Evolutionary conservation across 2,888 invertebrate species (phyloP).

Genomic region (Diaperis boleti): DNA sequence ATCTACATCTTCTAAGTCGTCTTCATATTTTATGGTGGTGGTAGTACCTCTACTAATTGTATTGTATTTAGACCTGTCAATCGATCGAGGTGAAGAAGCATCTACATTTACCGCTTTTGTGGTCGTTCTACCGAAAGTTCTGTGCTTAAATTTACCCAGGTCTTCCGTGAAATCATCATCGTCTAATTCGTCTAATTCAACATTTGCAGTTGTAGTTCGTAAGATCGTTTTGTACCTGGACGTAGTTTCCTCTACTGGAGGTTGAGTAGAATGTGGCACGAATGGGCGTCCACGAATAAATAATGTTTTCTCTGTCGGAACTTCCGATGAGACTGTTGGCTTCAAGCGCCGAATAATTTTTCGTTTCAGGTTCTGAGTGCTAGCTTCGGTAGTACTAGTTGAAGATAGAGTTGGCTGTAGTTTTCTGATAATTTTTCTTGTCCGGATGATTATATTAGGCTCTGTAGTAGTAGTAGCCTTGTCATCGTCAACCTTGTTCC

Average conservation of each 20-base stretch:
- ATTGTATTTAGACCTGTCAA: slow-evolving; percentile 36
- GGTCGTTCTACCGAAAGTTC: slow-evolving; percentile 2
- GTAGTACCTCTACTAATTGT: slow-evolving; percentile 35
- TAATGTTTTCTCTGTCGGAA: slow-evolving; percentile 27
- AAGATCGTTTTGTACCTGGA: not conserved
- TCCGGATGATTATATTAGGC: slow-evolving; percentile 55
- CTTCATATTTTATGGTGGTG: slow-evolving; percentile 45
- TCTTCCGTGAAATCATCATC: not conserved
- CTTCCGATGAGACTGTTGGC: slow-evolving; percentile 43
- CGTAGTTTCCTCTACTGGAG: not conserved
- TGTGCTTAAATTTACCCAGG: not conserved
- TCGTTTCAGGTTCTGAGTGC: slow-evolving; percentile 49
- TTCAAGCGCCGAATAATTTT: slow-evolving; percentile 59
- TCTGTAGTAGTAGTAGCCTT: slow-evolving; percentile 49
- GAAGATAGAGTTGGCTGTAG: slow-evolving; percentile 51
- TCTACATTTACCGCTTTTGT: not conserved
- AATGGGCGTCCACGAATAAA: slow-evolving; percentile 35
- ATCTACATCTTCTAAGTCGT: slow-evolving; percentile 9
- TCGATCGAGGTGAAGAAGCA: slow-evolving; percentile 2
- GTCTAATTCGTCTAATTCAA: not conserved
- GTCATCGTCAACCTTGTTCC: slow-evolving; percentile 40
- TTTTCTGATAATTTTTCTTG: slow-evolving; percentile 62
- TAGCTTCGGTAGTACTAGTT: slow-evolving; percentile 35
- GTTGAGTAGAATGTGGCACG: not conserved
- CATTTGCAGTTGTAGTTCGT: not conserved